Evolutionary conservation across 2,113 vertebrate species (phyloP).

Genomic region (Cheirogaleus medius): DNA sequence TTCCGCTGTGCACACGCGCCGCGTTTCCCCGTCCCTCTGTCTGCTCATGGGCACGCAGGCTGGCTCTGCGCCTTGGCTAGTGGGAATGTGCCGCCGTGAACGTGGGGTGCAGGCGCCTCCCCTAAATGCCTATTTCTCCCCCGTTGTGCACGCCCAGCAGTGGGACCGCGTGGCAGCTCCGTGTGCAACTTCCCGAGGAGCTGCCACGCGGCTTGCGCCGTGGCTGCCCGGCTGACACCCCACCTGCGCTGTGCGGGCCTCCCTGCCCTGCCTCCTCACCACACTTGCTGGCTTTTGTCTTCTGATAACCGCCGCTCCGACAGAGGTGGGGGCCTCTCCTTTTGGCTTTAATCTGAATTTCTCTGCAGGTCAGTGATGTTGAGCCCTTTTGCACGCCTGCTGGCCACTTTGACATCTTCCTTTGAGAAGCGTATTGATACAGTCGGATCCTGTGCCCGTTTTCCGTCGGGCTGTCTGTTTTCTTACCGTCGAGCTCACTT

Average conservation of each 20-base stretch:
- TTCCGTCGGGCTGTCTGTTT: no score
- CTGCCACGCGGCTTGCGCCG: neutral
- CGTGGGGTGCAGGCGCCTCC: neutral
- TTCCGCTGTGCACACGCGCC: accelerated
- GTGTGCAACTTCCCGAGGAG: neutral
- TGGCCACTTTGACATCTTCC: no score
- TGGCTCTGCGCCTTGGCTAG: neutral
- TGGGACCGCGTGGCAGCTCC: neutral
- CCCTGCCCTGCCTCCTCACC: neutral
- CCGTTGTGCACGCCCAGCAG: neutral
- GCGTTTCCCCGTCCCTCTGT: neutral
- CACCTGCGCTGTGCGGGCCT: neutral
- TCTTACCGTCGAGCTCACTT: no score
- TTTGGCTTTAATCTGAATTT: no score
- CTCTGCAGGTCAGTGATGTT: no score
- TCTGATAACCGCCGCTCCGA: neutral
- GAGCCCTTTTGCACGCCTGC: no score
- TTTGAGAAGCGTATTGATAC: no score
- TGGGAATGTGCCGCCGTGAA: neutral
- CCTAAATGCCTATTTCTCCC: neutral
- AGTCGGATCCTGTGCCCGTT: no score
- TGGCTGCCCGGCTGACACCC: accelerated
- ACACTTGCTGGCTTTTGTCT: neutral
- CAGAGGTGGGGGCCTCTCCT: no score
- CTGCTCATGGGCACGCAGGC: neutral